A percentile compares a stretch with the other conserved stretches of the same genome.
phyloP scores from a whole-genome alignment of 2,113 vertebrate genomes.

The Lampris megalopsis region DNA sequence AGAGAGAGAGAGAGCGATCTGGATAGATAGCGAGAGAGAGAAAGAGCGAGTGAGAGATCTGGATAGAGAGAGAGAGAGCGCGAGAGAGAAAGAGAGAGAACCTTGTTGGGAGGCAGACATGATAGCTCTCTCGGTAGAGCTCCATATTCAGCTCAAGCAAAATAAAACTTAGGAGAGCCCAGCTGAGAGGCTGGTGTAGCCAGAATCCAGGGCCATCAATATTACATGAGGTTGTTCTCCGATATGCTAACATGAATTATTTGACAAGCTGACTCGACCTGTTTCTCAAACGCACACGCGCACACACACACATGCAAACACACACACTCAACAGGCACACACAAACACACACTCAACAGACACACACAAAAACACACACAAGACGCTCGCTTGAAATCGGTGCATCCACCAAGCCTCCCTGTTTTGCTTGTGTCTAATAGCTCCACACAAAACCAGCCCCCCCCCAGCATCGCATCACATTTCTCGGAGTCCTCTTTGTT shows the following conservation, averaged over 20 bases:
- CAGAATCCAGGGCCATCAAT: constrained; percentile 56
- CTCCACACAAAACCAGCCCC: constrained; percentile 31
- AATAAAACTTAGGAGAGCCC: too few species aligned
- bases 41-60: neutral
- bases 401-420: constrained; percentile 7
- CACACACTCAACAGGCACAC: too few species aligned
- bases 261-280: constrained; percentile 49
- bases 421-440: constrained; percentile 20
- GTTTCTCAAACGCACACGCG: neutral
- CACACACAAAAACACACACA: too few species aligned
- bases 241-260: constrained; percentile 72
- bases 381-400: neutral
- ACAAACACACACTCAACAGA: too few species aligned
- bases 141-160: neutral
- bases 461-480: constrained; percentile 15
- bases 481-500: constrained; percentile 33
- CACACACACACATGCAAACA: neutral
- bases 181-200: constrained; percentile 21
- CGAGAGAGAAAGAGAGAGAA: neutral
- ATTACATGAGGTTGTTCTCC: constrained; percentile 62
- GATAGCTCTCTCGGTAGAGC: constrained; percentile 29
- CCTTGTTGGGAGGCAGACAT: neutral
- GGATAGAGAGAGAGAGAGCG: neutral
- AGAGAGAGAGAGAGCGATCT: too few species aligned
- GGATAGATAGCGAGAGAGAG: neutral